These are phyloP conservation scores for Pantherophis guttatus DNA, from an alignment of 2,113 vertebrate genomes.

Conservation along the genomic window DNA sequence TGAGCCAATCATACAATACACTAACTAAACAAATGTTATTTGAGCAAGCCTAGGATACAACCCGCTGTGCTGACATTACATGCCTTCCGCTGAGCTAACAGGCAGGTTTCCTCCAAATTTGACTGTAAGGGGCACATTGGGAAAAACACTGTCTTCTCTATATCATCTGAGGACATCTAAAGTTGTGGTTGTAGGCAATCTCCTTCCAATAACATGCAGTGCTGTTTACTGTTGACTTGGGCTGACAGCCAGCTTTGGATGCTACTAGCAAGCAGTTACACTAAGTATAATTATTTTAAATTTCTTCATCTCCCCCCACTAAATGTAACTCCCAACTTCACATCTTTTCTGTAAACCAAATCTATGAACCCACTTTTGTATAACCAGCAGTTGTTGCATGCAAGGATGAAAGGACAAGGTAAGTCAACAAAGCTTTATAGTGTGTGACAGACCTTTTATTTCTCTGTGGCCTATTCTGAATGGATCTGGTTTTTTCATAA, in stretches of 20 bases:
- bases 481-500: not conserved
- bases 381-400: not conserved
- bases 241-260: not conserved
- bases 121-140: not conserved
- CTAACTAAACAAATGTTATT: not conserved
- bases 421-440: not conserved
- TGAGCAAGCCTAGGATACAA: not conserved
- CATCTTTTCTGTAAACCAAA: not conserved
- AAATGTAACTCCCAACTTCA: not conserved
- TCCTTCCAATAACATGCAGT: not conserved
- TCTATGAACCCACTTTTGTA: not conserved
- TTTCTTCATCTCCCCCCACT: not conserved
- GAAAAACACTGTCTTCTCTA: not conserved
- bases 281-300: not conserved
- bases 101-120: not conserved
- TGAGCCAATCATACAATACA: not conserved
- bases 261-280: not conserved
- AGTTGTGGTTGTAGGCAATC: not conserved
- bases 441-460: not conserved
- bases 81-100: not conserved
- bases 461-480: not conserved
- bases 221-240: not conserved
- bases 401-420: too few relatives aligned
- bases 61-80: too few relatives aligned
- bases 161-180: not conserved